Evolutionary conservation across 2,888 invertebrate species (phyloP).

Genomic region (Acronicta psi): DNA sequence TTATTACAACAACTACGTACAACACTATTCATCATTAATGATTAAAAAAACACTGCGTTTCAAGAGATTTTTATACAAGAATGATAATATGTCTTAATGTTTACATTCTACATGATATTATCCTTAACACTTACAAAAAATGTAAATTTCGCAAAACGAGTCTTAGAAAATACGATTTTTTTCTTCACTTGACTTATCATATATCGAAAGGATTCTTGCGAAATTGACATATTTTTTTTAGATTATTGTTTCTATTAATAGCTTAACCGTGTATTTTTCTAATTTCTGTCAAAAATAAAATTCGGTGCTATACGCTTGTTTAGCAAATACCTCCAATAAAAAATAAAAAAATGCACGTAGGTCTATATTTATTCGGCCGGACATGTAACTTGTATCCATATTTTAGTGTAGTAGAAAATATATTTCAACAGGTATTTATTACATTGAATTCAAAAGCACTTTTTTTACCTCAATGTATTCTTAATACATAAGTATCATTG

Average conservation of each 20-base stretch:
- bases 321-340: constrained; percentile 23
- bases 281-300: constrained; percentile 48
- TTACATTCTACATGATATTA: constrained; percentile 58
- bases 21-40: constrained; percentile 43
- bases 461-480: too few species aligned
- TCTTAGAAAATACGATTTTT: constrained; percentile 6
- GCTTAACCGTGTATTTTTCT: constrained; percentile 40
- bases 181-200: background rate
- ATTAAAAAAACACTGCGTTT: constrained; percentile 46
- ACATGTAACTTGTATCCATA: constrained; percentile 42
- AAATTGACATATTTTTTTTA: constrained; percentile 33
- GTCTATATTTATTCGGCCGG: constrained; percentile 43
- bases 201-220: constrained; percentile 15
- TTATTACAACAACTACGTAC: constrained; percentile 48
- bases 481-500: too few species aligned
- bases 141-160: constrained; percentile 41
- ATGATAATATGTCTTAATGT: constrained; percentile 54
- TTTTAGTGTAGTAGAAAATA: constrained; percentile 53
- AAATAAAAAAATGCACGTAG: constrained; percentile 19
- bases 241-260: constrained; percentile 15
- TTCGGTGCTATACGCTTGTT: constrained; percentile 30
- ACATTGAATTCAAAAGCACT: too few species aligned
- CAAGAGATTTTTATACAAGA: constrained; percentile 52
- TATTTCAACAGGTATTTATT: constrained; percentile 36
- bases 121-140: constrained; percentile 32